Base-by-base conservation (phyloP, 2,888 invertebrate species). In the Cosmorhoe ocellata region DNA sequence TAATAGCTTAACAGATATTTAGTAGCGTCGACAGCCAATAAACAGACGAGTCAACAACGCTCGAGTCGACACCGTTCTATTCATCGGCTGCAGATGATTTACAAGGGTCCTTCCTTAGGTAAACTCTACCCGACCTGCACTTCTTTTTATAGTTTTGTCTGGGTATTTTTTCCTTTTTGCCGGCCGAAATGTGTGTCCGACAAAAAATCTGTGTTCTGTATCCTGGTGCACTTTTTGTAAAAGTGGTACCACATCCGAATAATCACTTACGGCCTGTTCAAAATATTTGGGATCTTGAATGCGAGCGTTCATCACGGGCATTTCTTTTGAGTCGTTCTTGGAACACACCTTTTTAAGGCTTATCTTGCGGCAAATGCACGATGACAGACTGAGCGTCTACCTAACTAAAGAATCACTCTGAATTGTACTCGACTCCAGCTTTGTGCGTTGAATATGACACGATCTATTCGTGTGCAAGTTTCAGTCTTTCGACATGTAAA, bases 21-120 rank as follows among this genome's bases (percentile, higher is more conserved):
- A 85, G 81, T 79, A 79, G 76, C 76, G 74, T 78, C 80, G 75
- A 87, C 84, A 84, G 79, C 83, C 72, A 84, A 88, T 87, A 89
- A 89, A 85, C 82, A 84, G 74, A 77, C 77, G 68, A 88, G 87
- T 88, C 87, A 88, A 89, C 86, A 86, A 74, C 78, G 82, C 81
- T 84, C 74, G 72, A 80, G 75, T 73, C 78, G 72, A 74, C 68
- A 80, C 77, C 76, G 72, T 71, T 77, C 78, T 81, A 87, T 88
- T 87, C 85, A 84, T 81, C 79, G 79, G 69, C 76, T 77, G 79
- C 77, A 80, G 86, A 89, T 89, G 90, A 89, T 89, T 89, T 90
- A 89, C 88, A 89, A 88, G 90, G 90, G 85, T 81, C 88, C 85
- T 85, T 86, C 77, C 84, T 89, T 89, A 86, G 90, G 90, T 88